Percentiles rank a stretch among this genome's conserved stretches.
Conservation (phyloP, 2,113 vertebrate species). For the Sceloporus tristichus region DNA sequence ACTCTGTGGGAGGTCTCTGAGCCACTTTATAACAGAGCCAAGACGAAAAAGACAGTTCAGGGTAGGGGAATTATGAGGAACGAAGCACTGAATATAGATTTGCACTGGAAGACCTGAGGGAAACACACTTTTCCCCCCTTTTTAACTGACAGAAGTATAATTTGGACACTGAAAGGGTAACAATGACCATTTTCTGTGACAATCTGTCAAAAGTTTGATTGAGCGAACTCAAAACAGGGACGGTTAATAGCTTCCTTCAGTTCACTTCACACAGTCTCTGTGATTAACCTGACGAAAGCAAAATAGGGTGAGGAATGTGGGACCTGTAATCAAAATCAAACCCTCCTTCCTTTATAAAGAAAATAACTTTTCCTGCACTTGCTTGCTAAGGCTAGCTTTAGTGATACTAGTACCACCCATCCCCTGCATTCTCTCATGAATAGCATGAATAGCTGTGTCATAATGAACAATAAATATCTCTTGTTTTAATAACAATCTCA, state of each 20-base stretch:
- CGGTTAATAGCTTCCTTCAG: conserved; percentile 1
- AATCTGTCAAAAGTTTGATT: conserved; percentile 3
- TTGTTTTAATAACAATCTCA: not conserved
- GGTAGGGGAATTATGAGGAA: conserved; percentile 38
- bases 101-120: conserved; percentile 39
- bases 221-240: conserved; percentile 12
- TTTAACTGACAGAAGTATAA: conserved; percentile 1
- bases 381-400: not conserved
- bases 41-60: conserved; percentile 43
- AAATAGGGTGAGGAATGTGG: not conserved
- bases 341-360: not conserved
- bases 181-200: conserved; percentile 6
- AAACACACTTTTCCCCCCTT: conserved; percentile 17
- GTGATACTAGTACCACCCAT: not conserved
- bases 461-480: not conserved
- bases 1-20: conserved; percentile 44
- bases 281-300: not conserved
- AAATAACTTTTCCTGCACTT: conserved; percentile 1
- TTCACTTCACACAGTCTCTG: not conserved
- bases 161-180: conserved; percentile 18
- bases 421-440: not conserved
- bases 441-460: not conserved
- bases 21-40: conserved; percentile 39
- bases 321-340: not conserved
- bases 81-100: conserved; percentile 48